Evolutionary conservation across 2,888 invertebrate species (phyloP).

Genomic region (Theodoxus fluviatilis): DNA sequence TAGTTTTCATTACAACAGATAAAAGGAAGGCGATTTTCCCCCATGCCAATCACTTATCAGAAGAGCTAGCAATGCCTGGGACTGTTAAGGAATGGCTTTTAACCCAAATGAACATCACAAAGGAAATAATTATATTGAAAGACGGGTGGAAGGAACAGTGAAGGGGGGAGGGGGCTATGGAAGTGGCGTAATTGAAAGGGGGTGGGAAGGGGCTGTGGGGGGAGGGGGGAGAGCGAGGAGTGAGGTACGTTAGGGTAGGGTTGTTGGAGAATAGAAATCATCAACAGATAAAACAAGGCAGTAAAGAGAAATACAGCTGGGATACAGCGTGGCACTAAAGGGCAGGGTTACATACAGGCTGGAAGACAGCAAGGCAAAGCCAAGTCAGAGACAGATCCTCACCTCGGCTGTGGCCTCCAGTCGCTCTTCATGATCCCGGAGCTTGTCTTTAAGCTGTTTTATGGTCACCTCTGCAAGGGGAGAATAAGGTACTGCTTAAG

Average conservation of each 20-base stretch:
- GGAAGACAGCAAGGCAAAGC: background rate
- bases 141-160: too few relatives aligned
- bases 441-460: constrained; percentile 68
- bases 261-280: background rate
- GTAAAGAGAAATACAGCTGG: background rate
- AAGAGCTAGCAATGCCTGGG: too few relatives aligned
- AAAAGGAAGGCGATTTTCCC: too few relatives aligned
- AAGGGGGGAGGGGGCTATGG: background rate
- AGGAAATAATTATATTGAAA: too few relatives aligned
- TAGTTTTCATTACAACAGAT: too few relatives aligned
- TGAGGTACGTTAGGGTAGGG: background rate
- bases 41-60: too few relatives aligned
- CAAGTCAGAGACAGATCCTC: constrained; percentile 27
- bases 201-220: background rate
- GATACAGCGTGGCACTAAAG: background rate
- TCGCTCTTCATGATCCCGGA: constrained; percentile 67
- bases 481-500: constrained; percentile 14
- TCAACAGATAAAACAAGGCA: background rate
- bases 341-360: background rate
- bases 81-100: too few relatives aligned
- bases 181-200: background rate
- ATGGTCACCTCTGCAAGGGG: constrained; percentile 67
- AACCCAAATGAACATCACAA: too few relatives aligned
- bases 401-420: constrained; percentile 66
- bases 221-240: background rate